These are phyloP conservation scores for Stomatorhinus ivindoensis DNA, from an alignment of 2,113 vertebrate species.

Conservation along the genomic window DNA sequence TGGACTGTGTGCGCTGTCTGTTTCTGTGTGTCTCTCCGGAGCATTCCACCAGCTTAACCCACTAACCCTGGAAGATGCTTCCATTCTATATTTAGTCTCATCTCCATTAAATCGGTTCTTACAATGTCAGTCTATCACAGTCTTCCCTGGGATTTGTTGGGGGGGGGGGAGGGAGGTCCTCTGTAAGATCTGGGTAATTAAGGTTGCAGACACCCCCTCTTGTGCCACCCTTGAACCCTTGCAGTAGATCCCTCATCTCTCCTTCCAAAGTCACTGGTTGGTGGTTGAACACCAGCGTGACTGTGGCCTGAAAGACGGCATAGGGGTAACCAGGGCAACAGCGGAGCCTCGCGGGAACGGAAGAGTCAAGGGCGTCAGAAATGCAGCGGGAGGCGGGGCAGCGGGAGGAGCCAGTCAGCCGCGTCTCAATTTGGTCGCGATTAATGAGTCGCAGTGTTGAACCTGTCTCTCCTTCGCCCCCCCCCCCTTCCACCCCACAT, in stretches of 20 bases:
- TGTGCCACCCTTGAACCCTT: not conserved
- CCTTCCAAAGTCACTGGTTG: not conserved
- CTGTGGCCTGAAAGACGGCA: not conserved
- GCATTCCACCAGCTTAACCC: slow-evolving; percentile 25
- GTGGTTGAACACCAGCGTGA: not conserved
- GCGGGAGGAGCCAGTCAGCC: not conserved
- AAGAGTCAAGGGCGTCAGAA: not conserved
- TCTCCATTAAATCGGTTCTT: slow-evolving; percentile 38
- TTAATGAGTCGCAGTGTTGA: slow-evolving; percentile 14
- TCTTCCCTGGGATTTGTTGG: not conserved
- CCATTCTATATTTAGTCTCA: slow-evolving; percentile 30
- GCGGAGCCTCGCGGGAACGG: not conserved
- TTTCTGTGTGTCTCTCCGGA: not conserved
- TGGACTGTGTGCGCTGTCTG: not conserved
- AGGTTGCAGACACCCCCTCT: slow-evolving; percentile 14
- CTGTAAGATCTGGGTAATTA: slow-evolving; percentile 19
- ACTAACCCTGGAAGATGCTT: slow-evolving; percentile 29
- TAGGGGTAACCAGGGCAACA: not conserved
- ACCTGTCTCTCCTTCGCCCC: not conserved
- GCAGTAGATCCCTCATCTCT: not conserved
- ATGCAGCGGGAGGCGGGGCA: not conserved
- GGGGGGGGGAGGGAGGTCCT: not conserved
- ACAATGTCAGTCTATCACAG: slow-evolving; percentile 6
- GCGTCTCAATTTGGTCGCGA: not conserved
- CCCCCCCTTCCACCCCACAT: not conserved